These are phyloP conservation scores for Heloderma charlesbogerti DNA, from an alignment of 2,113 vertebrate species.

Conservation along the genomic window DNA sequence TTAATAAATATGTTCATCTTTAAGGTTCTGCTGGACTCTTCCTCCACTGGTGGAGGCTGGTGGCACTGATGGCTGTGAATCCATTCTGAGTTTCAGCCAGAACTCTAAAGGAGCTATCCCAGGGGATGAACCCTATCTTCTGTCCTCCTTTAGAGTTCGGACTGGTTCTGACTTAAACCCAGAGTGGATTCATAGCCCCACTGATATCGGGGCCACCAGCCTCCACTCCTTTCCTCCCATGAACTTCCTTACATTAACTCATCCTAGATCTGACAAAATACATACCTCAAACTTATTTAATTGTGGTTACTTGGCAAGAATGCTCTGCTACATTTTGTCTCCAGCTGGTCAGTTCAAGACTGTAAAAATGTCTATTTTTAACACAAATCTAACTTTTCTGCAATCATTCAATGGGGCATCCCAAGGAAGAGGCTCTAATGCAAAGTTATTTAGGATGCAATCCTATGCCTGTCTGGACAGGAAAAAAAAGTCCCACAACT, in stretches of 20 bases:
- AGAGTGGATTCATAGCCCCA: no score
- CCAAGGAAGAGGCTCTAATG: slow-evolving; percentile 26
- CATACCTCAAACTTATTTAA: not conserved
- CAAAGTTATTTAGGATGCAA: slow-evolving; percentile 43
- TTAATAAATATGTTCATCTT: not conserved
- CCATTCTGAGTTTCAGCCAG: no score
- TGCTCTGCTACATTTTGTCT: fast-evolving
- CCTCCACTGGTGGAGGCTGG: no score
- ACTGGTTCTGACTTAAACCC: no score
- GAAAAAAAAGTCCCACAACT: no score
- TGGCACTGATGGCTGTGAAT: no score
- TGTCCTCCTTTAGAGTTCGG: no score
- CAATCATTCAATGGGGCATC: slow-evolving; percentile 11
- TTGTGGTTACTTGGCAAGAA: not conserved
- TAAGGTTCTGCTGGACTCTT: not conserved
- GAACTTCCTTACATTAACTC: not conserved
- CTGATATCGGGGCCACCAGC: no score
- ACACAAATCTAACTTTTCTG: slow-evolving; percentile 17
- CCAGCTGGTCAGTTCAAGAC: fast-evolving
- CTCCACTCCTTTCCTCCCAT: not conserved
- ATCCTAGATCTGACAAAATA: no score
- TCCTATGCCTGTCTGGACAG: no score
- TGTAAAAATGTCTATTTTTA: fast-evolving
- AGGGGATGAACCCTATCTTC: no score
- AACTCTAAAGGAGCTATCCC: no score